Evolutionary conservation across 2,113 vertebrate genomes (phyloP).

Genomic region (Mohoua ochrocephala): DNA sequence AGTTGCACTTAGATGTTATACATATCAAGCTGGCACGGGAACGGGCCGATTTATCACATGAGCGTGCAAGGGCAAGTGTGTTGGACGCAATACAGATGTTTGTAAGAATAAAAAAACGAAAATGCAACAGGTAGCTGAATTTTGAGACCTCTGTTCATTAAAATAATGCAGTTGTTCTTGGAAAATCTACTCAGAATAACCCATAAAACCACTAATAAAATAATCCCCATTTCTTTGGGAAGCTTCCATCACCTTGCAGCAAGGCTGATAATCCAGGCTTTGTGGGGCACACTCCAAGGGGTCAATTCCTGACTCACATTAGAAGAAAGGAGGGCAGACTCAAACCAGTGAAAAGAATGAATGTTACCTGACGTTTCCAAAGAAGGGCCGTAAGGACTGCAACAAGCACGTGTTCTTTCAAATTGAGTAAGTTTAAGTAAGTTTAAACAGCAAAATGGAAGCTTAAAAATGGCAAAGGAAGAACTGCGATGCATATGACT

Average conservation of each 20-base stretch:
- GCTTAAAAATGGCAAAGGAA: background rate
- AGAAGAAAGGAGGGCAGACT: background rate
- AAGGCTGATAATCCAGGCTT: background rate
- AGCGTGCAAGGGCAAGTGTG: background rate
- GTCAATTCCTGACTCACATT: background rate
- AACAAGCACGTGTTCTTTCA: background rate
- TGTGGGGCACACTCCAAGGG: background rate
- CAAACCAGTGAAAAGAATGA: background rate
- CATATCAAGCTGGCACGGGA: background rate
- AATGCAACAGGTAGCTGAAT: background rate
- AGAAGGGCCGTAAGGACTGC: background rate
- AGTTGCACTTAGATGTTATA: background rate
- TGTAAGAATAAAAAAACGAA: background rate
- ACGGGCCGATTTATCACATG: background rate
- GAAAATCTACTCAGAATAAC: background rate
- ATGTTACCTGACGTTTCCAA: background rate
- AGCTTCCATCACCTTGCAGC: background rate
- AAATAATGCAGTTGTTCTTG: background rate
- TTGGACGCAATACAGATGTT: accelerated
- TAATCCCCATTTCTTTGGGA: background rate
- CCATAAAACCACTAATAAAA: background rate
- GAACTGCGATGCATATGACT: background rate
- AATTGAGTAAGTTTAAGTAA: background rate
- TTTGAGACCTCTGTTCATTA: background rate
- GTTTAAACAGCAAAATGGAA: background rate